Evolutionary conservation across 2,113 vertebrate species (phyloP).

Genomic region (Scolopax mira): DNA sequence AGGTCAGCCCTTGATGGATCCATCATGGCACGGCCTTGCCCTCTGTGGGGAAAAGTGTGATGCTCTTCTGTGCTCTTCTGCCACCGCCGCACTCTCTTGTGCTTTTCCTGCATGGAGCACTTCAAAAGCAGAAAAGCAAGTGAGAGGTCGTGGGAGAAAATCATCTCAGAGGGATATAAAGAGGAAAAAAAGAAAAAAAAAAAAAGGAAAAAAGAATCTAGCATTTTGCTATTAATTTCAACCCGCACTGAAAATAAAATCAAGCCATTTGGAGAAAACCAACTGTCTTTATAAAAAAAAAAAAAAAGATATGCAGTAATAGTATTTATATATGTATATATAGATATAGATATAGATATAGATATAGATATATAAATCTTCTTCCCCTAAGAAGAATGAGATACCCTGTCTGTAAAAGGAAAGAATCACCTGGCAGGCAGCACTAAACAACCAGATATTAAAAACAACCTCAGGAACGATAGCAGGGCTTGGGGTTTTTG

Average conservation of each 20-base stretch:
- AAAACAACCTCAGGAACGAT: not conserved
- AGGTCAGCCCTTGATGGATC: not conserved
- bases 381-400: not conserved
- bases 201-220: not conserved
- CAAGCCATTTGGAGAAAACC: not conserved
- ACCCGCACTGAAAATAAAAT: not conserved
- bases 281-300: not conserved
- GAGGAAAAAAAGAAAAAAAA: too few relatives aligned
- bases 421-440: not conserved
- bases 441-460: not conserved
- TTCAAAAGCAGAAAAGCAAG: not conserved
- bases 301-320: not conserved
- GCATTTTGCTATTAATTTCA: not conserved
- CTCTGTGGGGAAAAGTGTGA: fast-evolving
- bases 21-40: not conserved
- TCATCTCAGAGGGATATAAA: not conserved
- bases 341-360: too few relatives aligned
- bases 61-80: not conserved
- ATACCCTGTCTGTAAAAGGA: not conserved
- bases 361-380: too few relatives aligned
- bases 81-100: fast-evolving
- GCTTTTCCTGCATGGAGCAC: not conserved
- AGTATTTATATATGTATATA: too few relatives aligned
- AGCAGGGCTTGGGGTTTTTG: not conserved
- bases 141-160: not conserved